A percentile compares a stretch with the other conserved stretches of the same genome.
phyloP scores from a whole-genome alignment of 2,888 invertebrate species.

The Mesorhabditis sp. region DNA sequence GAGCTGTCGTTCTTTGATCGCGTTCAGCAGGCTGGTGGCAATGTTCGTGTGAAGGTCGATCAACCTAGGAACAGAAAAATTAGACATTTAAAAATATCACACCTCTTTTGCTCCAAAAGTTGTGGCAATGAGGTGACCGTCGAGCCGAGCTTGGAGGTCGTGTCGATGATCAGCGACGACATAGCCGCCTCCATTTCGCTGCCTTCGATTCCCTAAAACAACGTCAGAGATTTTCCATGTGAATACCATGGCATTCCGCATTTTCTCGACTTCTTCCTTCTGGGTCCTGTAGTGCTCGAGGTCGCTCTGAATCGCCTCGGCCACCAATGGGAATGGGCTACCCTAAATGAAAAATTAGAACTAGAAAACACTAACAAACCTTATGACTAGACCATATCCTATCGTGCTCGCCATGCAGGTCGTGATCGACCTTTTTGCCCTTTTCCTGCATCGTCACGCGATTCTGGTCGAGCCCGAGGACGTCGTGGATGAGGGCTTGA shows the following conservation, averaged over 20 bases:
- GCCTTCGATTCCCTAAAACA: slow-evolving; percentile 63
- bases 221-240: neutral
- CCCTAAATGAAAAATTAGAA: slow-evolving; percentile 21
- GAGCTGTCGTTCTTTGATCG: slow-evolving; percentile 71
- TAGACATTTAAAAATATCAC: neutral
- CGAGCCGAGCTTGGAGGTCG: slow-evolving; percentile 79
- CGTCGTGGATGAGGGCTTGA: slow-evolving; percentile 94
- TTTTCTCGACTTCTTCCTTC: slow-evolving; percentile 91
- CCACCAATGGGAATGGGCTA: slow-evolving; percentile 71
- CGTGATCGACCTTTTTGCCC: slow-evolving; percentile 78
- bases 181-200: slow-evolving; percentile 83
- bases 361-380: slow-evolving; percentile 65
- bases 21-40: slow-evolving; percentile 72
- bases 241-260: slow-evolving; percentile 81
- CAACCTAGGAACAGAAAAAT: slow-evolving; percentile 60
- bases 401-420: slow-evolving; percentile 72
- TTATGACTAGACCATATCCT: slow-evolving; percentile 89
- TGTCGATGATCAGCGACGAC: slow-evolving; percentile 76
- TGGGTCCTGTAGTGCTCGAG: slow-evolving; percentile 86
- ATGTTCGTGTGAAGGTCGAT: slow-evolving; percentile 99
- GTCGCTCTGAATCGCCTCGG: slow-evolving; percentile 97
- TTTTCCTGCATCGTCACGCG: slow-evolving; percentile 73
- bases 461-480: slow-evolving; percentile 82
- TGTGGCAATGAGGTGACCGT: slow-evolving; percentile 90
- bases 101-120: slow-evolving; percentile 87